Conservation (phyloP, 2,797 vertebrate genomes). For the Diceros bicornis region DNA sequence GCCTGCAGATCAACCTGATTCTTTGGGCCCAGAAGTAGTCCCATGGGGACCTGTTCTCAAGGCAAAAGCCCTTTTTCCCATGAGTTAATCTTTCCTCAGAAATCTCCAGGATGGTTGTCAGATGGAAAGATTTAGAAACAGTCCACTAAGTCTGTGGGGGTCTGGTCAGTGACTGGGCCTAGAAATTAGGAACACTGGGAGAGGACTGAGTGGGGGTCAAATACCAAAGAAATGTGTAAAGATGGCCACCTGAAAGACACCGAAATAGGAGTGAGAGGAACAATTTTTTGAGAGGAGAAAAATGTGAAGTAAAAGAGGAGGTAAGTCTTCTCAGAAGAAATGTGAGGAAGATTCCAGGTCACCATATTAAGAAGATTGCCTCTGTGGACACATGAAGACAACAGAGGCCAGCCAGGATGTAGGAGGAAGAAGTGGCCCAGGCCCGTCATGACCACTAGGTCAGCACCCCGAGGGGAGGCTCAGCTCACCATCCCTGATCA, state of each 20-base stretch:
- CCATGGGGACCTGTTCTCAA: neutral
- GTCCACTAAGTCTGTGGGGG: neutral
- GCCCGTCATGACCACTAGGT: fast-evolving
- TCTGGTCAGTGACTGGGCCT: neutral
- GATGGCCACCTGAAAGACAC: neutral
- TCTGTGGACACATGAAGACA: neutral
- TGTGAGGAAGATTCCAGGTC: neutral
- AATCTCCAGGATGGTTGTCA: neutral
- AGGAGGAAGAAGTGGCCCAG: neutral
- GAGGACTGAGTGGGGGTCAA: neutral
- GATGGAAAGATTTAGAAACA: neutral
- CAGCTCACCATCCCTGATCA: neutral
- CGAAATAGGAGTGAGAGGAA: no score
- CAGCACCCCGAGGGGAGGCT: fast-evolving
- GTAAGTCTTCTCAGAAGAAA: neutral
- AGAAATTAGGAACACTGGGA: neutral
- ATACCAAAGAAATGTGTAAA: neutral
- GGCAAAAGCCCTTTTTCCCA: neutral
- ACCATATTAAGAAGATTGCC: neutral
- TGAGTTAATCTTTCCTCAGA: neutral
- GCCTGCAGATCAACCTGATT: neutral
- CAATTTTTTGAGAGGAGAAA: neutral
- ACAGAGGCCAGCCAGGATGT: neutral
- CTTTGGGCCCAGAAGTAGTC: neutral
- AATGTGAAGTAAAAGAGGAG: neutral